Evolutionary conservation across 2,888 invertebrate genomes (phyloP).

Genomic region (Cryptocheilus praepositus): DNA sequence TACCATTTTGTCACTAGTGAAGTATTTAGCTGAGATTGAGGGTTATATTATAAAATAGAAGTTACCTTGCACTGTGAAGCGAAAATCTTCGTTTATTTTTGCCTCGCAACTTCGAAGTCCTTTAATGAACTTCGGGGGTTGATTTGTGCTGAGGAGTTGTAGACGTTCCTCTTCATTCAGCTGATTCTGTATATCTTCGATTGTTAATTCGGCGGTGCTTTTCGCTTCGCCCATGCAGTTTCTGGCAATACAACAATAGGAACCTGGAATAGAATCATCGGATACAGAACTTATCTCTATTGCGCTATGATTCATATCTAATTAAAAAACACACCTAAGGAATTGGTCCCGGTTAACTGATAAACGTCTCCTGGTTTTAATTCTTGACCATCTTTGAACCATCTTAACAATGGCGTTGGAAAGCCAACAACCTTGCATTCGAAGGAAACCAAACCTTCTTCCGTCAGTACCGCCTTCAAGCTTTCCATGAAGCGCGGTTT

Average conservation of each 20-base stretch:
- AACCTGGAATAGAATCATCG: conserved; percentile 75
- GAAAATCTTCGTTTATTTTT: conserved; percentile 87
- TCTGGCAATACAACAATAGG: conserved; percentile 91
- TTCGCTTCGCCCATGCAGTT: conserved; percentile 94
- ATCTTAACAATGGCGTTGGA: conserved; percentile 89
- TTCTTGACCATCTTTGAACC: conserved; percentile 96
- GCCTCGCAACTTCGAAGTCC: conserved; percentile 89
- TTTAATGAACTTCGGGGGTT: conserved; percentile 88
- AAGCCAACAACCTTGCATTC: conserved; percentile 96
- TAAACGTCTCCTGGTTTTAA: conserved; percentile 94
- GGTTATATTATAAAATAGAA: too few relatives aligned
- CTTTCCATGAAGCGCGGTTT: conserved; percentile 94
- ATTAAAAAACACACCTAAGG: conserved; percentile 77
- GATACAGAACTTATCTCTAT: neutral
- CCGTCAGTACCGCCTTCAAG: conserved; percentile 90
- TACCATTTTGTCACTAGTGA: neutral
- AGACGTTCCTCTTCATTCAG: conserved; percentile 90
- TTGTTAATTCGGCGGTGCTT: conserved; percentile 90
- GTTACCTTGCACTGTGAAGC: conserved; percentile 87
- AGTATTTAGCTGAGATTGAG: too few relatives aligned
- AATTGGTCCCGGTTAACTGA: conserved; percentile 92
- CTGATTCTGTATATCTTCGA: conserved; percentile 94
- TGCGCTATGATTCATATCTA: too few relatives aligned
- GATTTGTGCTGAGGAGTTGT: conserved; percentile 84
- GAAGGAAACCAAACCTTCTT: conserved; percentile 93